Conservation (phyloP, 2,113 vertebrate genomes). For the Aspidoscelis tigris region DNA sequence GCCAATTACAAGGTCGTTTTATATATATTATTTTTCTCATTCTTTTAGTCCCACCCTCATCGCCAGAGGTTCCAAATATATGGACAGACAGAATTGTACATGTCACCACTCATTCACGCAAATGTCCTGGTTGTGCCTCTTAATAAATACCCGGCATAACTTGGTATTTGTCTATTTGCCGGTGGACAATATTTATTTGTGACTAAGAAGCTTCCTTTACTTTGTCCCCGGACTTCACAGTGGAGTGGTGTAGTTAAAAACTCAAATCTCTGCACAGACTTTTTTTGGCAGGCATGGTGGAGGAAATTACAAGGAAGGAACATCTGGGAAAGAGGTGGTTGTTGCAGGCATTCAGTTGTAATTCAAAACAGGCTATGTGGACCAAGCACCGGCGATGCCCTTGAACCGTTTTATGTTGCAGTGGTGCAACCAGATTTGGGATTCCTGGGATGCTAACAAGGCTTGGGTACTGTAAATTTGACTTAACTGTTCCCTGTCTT, state of each 20-base stretch:
- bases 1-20: too few relatives aligned
- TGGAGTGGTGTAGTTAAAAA: neutral
- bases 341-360: neutral
- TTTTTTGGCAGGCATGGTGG: neutral
- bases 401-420: too few relatives aligned
- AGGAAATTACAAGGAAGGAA: neutral
- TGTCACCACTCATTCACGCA: neutral
- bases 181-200: neutral
- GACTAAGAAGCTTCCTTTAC: neutral
- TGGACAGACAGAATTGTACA: neutral
- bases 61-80: neutral
- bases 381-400: too few relatives aligned
- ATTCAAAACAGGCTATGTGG: too few relatives aligned
- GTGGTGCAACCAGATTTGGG: too few relatives aligned
- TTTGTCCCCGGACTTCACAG: neutral
- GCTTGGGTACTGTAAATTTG: too few relatives aligned
- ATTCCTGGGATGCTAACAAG: too few relatives aligned
- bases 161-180: neutral
- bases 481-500: too few relatives aligned
- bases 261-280: neutral
- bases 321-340: neutral
- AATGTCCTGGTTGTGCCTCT: neutral
- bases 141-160: neutral
- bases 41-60: neutral
- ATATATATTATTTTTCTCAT: too few relatives aligned